These are phyloP conservation scores for Pangasius mekongensis DNA, from an alignment of 2,797 vertebrate species.

Conservation along the genomic window DNA sequence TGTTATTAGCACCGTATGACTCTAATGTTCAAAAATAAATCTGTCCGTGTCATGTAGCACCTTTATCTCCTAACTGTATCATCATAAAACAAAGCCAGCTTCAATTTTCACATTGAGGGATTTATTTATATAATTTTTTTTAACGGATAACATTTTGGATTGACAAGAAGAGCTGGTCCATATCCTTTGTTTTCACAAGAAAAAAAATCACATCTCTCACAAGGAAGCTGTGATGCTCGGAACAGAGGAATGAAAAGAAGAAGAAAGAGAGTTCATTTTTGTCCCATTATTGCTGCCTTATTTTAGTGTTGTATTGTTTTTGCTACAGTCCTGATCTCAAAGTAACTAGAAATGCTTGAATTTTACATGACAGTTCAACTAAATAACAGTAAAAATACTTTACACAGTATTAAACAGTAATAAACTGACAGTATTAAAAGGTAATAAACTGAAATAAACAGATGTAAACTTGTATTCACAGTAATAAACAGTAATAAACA, in stretches of 20 bases:
- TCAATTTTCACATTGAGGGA: not conserved
- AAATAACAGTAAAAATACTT: not conserved
- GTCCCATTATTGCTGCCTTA: not conserved
- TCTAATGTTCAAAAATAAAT: not conserved
- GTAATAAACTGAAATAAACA: not conserved
- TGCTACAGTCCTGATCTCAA: not conserved
- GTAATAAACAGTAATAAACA: no score
- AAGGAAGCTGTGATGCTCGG: not conserved
- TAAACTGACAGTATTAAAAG: not conserved
- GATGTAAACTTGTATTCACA: no score
- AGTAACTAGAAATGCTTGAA: not conserved
- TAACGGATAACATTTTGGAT: not conserved
- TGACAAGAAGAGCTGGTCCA: not conserved
- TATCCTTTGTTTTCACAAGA: not conserved
- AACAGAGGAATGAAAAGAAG: not conserved
- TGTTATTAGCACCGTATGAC: slow-evolving; percentile 2
- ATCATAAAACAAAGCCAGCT: not conserved
- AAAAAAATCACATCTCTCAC: not conserved
- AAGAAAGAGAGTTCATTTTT: not conserved
- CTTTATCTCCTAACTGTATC: not conserved
- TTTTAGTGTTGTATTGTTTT: not conserved
- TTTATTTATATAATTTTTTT: not conserved
- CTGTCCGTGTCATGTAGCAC: not conserved
- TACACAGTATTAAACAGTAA: not conserved
- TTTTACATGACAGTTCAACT: not conserved